Conservation (phyloP, 1,140 invertebrate species). For the Paralvinella palmiformis region DNA sequence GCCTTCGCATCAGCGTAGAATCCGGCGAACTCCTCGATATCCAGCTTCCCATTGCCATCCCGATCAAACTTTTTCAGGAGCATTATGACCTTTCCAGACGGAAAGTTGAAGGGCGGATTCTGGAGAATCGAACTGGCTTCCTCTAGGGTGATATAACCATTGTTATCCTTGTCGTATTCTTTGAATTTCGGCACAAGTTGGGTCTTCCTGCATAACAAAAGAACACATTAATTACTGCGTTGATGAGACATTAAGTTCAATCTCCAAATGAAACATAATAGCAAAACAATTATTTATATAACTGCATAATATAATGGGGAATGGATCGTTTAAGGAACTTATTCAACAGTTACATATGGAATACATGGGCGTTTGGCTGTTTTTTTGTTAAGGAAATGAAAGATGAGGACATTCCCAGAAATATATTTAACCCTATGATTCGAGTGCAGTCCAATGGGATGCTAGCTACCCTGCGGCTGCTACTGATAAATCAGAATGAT, state of each 20-base stretch:
- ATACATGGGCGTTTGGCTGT: too few relatives aligned
- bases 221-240: not conserved
- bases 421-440: too few relatives aligned
- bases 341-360: too few relatives aligned
- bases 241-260: not conserved
- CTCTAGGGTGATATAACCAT: constrained; percentile 21
- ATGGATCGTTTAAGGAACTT: not conserved
- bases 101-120: constrained; percentile 20
- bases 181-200: constrained; percentile 21
- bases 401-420: too few relatives aligned
- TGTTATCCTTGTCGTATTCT: constrained; percentile 19
- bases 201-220: constrained; percentile 12
- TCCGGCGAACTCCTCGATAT: constrained; percentile 21
- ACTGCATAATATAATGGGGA: not conserved
- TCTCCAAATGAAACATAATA: not conserved
- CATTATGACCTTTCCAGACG: constrained; percentile 11
- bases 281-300: not conserved
- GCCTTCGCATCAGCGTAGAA: constrained; percentile 23
- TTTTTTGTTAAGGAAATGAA: too few relatives aligned
- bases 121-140: constrained; percentile 18
- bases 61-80: constrained; percentile 21
- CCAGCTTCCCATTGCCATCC: constrained; percentile 21
- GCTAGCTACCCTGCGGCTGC: too few relatives aligned
- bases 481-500: too few relatives aligned
- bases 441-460: too few relatives aligned